Base-by-base conservation (phyloP, 2,888 invertebrate genomes). In the Masnerella sp. region DNA sequence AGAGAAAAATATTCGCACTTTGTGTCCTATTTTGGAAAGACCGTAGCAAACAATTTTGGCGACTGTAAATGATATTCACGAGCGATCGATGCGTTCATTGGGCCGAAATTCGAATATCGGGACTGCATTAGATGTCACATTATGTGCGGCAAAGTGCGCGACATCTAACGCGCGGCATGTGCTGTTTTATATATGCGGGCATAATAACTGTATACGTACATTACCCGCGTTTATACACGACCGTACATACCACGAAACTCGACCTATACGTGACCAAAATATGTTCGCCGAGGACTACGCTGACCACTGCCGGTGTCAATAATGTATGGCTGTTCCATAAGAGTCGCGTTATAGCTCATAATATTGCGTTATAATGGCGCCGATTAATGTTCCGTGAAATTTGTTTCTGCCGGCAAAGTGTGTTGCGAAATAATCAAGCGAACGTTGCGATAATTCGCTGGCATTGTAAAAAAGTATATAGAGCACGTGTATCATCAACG, bases 201-300 rank as follows among this genome's bases (percentile, higher is more conserved):
- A 65, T 54, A 71, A 45, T 71, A 61, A 65, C 59, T 65, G 54
- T 72, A 71, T 36, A 52, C 42, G 49, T 72, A 45, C 52, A 72
- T 54, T 67, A 67, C 51, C 25, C 54, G 47, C 65, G 49, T 65
- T 59, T 38, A 54, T 67, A 67, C 67, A 56, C 30, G 34, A 32
- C 42, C 36, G 28, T 68, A 68, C 67, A 71, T 58, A 59, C 67
- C 69, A 51, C 68, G 52, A 65, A 61, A 77, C 59, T 67, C 56
- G 61, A 74, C 71, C 59, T 43, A 76, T 77, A 80, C 80, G 78
- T 79, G 78, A 79, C 77, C 77, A 47, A 80, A 79, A 78, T 81
- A 68, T 74, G 73, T 40, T 74, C 74, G 61, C 56, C 58, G 70
- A 78, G 77, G 71, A 77, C 74, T 77, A 56, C 74, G 74, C 70